Conservation (phyloP, 2,888 invertebrate species). For the Epinotia demarniana region DNA sequence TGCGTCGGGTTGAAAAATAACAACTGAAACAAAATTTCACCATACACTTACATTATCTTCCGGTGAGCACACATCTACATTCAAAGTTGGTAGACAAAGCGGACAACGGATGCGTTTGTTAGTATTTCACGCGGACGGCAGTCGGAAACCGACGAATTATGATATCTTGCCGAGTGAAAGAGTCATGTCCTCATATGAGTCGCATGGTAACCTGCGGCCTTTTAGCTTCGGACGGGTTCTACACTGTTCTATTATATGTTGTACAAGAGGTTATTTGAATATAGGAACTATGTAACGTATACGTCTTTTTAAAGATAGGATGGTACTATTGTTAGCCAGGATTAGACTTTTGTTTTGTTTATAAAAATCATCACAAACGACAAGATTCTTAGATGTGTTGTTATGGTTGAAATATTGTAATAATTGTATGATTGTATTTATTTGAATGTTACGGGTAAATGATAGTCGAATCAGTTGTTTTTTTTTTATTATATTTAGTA, state of each 20-base stretch:
- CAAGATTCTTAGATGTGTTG: background rate
- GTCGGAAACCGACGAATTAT: conserved; percentile 49
- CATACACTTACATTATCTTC: background rate
- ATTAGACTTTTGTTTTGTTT: background rate
- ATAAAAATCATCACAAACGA: background rate
- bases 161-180: conserved; percentile 12
- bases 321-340: background rate
- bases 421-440: too few species aligned
- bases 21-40: background rate
- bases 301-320: background rate
- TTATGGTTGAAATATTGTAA: too few species aligned
- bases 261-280: background rate
- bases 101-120: conserved; percentile 68
- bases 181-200: background rate
- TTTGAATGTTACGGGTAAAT: too few species aligned
- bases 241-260: background rate
- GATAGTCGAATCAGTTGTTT: too few species aligned
- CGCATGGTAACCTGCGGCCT: background rate
- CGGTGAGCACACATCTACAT: conserved; percentile 38
- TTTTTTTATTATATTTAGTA: too few species aligned
- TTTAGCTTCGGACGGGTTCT: background rate
- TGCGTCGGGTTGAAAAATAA: too few species aligned
- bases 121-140: conserved; percentile 59
- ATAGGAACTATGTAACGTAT: background rate
- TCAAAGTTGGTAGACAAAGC: conserved; percentile 65